Evolutionary conservation across 2,113 vertebrate species (phyloP), one percentile per base, ranked within the genome.

Genomic region (Steatornis caripensis): DNA sequence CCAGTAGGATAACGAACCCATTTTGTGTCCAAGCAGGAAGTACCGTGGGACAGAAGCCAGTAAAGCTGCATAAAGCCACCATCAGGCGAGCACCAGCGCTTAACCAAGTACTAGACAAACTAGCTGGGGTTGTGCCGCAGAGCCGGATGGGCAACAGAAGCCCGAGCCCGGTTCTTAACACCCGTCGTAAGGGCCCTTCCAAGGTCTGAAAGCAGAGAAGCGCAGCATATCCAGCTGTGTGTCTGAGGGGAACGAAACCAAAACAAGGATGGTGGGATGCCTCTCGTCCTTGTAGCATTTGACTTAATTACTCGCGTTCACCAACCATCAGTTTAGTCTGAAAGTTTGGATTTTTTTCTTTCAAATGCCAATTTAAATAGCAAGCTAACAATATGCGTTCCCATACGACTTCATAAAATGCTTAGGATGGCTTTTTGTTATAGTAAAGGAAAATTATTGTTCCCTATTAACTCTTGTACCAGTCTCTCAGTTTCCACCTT

Each of bases 141-240:
- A 62, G 55, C 14, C 8, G 10, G 45, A 11, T 26, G 17, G 21
- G 39, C 4, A 8, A 54, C 5, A n/a, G 71, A 7, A 27, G 37
- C 27, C 34, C 2, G 2, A 5, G 7, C 5, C 20, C 3, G 9
- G 19, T 0, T 43, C 49, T 29, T 30, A 5, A 39, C 26, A 15
- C 23, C 14, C 3, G 0, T 23, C 34, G 30, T 16, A 15, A 0
- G 0, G 34, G 27, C 23, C 43, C 32, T 27, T 5, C 26, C 4
- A 10, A 16, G 30, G 36, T 19, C 15, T 36, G 43, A 36, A 46
- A 48, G 43, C 18, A 60, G 62, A 29, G 13, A 21, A 41, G 27
- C 0, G 3, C 36, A 43, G 10, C 3, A 4, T 6, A 46, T 20
- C 30, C 12, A 2, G 18, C 4, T 2, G 1, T 1, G 3, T 20